Conservation (phyloP, 2,113 vertebrate genomes). For the Martes martes region DNA sequence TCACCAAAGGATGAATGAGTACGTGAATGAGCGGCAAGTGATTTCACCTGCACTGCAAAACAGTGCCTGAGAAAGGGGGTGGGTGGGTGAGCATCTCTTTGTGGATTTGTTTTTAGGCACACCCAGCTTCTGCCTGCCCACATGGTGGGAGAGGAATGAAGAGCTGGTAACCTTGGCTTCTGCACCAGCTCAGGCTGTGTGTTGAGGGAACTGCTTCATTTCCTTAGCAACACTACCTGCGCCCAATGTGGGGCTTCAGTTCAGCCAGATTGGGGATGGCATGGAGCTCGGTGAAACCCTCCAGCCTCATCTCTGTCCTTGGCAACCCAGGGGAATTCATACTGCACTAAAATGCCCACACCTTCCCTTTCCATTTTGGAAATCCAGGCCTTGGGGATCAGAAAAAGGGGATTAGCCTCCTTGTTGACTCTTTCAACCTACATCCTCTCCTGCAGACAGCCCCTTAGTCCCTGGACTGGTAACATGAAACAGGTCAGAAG, state of each 20-base stretch:
- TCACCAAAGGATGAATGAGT: neutral
- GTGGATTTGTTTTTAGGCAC: neutral
- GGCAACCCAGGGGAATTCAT: neutral
- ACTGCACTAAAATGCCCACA: neutral
- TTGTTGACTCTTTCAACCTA: neutral
- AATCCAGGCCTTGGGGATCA: neutral
- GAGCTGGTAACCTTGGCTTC: neutral
- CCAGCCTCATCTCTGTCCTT: neutral
- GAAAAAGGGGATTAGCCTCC: neutral
- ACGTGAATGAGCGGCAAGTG: neutral
- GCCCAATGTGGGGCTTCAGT: neutral
- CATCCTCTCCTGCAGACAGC: rapidly evolving
- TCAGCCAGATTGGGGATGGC: neutral
- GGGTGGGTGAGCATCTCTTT: neutral
- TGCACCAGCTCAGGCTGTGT: neutral
- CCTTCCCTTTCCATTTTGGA: neutral
- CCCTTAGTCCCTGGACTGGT: neutral
- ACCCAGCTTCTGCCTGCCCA: neutral
- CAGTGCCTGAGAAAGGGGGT: neutral
- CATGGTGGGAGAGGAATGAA: neutral
- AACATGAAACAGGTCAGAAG: neutral
- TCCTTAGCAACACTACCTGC: neutral
- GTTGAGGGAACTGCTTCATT: neutral
- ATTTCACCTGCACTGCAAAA: neutral
- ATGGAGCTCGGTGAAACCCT: neutral